Percentiles rank a stretch among this genome's conserved stretches.
Conservation (phyloP, 30 jellyfish, hydroid and myxozoan genomes). For the Cassiopea xamachana region DNA sequence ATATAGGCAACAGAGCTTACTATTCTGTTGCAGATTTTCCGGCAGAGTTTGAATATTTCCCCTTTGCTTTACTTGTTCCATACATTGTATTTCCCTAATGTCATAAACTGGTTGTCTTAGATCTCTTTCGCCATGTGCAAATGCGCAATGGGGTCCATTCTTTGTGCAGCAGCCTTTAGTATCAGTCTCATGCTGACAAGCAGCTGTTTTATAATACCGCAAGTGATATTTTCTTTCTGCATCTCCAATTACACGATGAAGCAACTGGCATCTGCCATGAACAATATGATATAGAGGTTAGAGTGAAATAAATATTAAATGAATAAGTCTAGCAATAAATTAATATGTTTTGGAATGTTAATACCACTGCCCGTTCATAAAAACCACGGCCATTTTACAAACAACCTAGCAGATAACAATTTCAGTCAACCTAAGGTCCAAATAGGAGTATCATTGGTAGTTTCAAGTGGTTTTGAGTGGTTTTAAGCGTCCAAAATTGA, state of each 20-base stretch:
- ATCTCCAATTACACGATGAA: slow-evolving; percentile 99
- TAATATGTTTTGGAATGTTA: too few species aligned
- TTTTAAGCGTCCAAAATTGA: too few species aligned
- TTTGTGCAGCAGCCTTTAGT: slow-evolving; percentile 88
- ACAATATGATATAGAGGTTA: neutral
- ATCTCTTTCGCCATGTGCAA: slow-evolving; percentile 98
- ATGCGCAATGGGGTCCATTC: slow-evolving; percentile 99
- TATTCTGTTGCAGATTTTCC: slow-evolving; percentile 97
- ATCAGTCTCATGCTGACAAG: slow-evolving; percentile 97
- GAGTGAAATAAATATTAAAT: neutral
- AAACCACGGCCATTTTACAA: too few species aligned
- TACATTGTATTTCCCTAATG: slow-evolving; percentile 87
- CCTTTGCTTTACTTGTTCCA: slow-evolving; percentile 95
- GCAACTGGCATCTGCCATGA: slow-evolving; percentile 83
- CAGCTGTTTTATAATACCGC: slow-evolving; percentile 94
- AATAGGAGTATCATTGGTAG: too few species aligned
- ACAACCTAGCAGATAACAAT: too few species aligned
- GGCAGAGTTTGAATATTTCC: slow-evolving; percentile 91
- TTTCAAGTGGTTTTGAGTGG: too few species aligned
- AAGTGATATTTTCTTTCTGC: slow-evolving; percentile 94
- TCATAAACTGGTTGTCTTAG: slow-evolving; percentile 97
- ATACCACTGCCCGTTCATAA: too few species aligned
- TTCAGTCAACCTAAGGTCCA: too few species aligned
- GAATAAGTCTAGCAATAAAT: too few species aligned
- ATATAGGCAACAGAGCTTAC: too few species aligned